These are phyloP conservation scores for Toxotes jaculatrix DNA, from an alignment of 2,113 vertebrate genomes.

Conservation along the genomic window DNA sequence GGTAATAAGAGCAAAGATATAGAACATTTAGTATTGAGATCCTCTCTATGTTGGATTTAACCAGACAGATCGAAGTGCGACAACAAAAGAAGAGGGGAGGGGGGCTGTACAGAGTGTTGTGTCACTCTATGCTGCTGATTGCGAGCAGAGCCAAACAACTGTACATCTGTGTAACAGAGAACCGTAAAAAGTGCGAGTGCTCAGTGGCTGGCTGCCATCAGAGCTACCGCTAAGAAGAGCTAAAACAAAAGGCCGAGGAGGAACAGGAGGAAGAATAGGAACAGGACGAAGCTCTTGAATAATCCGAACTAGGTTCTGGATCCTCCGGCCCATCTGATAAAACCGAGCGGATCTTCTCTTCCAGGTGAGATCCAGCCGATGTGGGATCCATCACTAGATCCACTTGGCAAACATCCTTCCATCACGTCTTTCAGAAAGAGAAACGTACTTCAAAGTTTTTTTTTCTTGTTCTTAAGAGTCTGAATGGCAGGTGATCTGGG, in stretches of 20 bases:
- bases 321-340: conserved; percentile 33
- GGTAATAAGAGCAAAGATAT: conserved; percentile 71
- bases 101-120: conserved; percentile 64
- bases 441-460: conserved; percentile 65
- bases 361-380: conserved; percentile 43
- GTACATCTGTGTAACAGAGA: conserved; percentile 60
- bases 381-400: conserved; percentile 18
- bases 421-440: conserved; percentile 62
- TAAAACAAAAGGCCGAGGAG: conserved; percentile 58
- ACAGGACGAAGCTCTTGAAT: conserved; percentile 40
- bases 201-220: conserved; percentile 37
- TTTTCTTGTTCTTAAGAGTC: conserved; percentile 83
- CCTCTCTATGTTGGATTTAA: conserved; percentile 51
- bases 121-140: conserved; percentile 49
- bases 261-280: conserved; percentile 42
- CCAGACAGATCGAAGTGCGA: conserved; percentile 62
- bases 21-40: conserved; percentile 72
- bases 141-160: conserved; percentile 57
- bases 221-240: conserved; percentile 57
- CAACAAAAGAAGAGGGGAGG: conserved; percentile 47
- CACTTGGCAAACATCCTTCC: conserved; percentile 53
- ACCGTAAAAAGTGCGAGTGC: conserved; percentile 49
- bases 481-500: conserved; percentile 91
- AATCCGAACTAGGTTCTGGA: conserved; percentile 42
- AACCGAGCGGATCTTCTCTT: conserved; percentile 24